A percentile compares a stretch with the other conserved stretches of the same genome.
phyloP scores from a whole-genome alignment of 2,797 vertebrate species.

The Darevskia mixta region DNA sequence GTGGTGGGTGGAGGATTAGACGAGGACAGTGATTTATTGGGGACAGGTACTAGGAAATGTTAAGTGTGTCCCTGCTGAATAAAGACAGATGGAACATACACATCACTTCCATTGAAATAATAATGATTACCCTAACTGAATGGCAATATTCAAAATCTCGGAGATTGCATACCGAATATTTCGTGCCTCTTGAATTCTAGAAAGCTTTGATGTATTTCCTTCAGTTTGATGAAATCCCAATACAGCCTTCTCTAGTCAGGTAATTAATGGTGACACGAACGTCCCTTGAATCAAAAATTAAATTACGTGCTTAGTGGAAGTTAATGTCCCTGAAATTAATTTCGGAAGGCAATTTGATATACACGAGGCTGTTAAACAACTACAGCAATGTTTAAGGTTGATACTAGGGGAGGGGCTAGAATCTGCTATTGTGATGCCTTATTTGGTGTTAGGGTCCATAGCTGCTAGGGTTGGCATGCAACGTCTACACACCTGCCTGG shows the following conservation, averaged over 20 bases:
- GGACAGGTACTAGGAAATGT: background rate
- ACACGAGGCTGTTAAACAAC: slow-evolving; percentile 59
- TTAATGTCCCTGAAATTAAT: slow-evolving; percentile 71
- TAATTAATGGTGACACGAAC: slow-evolving; percentile 40
- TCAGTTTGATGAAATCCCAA: slow-evolving; percentile 12
- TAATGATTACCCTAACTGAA: background rate
- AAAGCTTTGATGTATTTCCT: slow-evolving; percentile 14
- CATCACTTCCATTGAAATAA: background rate
- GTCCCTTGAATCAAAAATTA: slow-evolving; percentile 57
- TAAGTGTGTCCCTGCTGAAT: background rate
- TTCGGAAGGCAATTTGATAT: slow-evolving; percentile 63
- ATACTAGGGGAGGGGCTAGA: background rate
- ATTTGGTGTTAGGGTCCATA: slow-evolving; percentile 26
- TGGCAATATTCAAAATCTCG: slow-evolving; percentile 15
- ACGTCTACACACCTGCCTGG: background rate
- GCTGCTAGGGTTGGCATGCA: slow-evolving; percentile 14
- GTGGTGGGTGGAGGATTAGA: background rate
- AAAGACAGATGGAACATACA: too few species aligned
- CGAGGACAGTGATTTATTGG: background rate
- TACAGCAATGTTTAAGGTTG: slow-evolving; percentile 37
- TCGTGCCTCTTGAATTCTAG: background rate
- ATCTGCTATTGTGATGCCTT: slow-evolving; percentile 23
- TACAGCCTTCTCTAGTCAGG: slow-evolving; percentile 24
- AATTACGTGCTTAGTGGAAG: slow-evolving; percentile 54
- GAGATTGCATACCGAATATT: slow-evolving; percentile 16